Percentiles rank a stretch among this genome's conserved stretches.
phyloP scores from a whole-genome alignment of 2,888 invertebrate genomes.

The Aelia acuminata region DNA sequence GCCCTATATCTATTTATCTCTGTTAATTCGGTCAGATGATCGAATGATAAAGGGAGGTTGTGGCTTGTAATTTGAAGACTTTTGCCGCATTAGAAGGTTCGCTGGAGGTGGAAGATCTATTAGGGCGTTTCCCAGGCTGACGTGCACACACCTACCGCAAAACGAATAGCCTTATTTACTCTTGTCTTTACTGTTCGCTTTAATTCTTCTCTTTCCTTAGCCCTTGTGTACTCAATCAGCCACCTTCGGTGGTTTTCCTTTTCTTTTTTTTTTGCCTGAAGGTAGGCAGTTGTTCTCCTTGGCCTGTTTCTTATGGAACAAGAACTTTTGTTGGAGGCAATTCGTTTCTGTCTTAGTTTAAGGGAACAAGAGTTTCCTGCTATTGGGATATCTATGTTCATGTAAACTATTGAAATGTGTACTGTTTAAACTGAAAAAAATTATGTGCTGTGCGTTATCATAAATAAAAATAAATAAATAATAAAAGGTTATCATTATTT shows the following conservation, averaged over 20 bases:
- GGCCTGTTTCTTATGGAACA: neutral
- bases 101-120: slow-evolving; percentile 9
- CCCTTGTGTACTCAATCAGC: slow-evolving; percentile 1
- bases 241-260: neutral
- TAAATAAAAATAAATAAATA: no score
- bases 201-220: slow-evolving; percentile 7
- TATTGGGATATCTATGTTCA: no score
- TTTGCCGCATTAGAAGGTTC: neutral
- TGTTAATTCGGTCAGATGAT: neutral
- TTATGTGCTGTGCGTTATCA: no score
- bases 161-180: slow-evolving; percentile 43
- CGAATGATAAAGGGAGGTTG: neutral
- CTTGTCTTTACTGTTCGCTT: neutral
- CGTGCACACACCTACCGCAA: neutral
- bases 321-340: neutral
- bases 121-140: slow-evolving; percentile 4
- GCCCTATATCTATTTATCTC: neutral
- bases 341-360: neutral
- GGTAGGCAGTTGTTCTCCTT: neutral
- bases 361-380: no score
- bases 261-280: neutral
- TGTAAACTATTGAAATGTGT: no score
- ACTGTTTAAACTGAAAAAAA: no score
- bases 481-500: no score
- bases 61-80: neutral